Conservation (phyloP, 2,797 vertebrate species). For the Nasua narica region DNA sequence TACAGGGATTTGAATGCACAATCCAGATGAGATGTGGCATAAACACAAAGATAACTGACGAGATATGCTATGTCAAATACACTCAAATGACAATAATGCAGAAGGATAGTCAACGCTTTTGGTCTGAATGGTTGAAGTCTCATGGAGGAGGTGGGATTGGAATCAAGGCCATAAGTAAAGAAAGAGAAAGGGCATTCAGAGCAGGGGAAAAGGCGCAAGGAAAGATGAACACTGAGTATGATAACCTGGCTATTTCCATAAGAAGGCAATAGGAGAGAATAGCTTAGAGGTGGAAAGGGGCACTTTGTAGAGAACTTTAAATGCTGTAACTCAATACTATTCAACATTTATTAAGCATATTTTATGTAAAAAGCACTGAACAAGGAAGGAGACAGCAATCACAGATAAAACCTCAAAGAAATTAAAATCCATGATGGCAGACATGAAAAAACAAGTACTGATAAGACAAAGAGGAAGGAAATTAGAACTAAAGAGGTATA, state of each 20-base stretch:
- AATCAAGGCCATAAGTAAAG: background rate
- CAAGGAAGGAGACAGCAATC: background rate
- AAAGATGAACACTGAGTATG: background rate
- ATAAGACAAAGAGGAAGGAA: background rate
- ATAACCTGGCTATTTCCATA: background rate
- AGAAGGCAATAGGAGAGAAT: background rate
- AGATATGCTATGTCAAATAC: background rate
- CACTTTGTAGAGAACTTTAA: background rate
- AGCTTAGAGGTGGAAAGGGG: background rate
- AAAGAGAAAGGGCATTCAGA: background rate
- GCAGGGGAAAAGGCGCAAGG: background rate
- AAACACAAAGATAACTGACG: background rate
- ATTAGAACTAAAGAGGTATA: background rate
- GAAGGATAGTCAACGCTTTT: background rate
- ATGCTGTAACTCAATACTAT: background rate
- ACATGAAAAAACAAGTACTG: background rate
- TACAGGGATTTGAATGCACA: background rate
- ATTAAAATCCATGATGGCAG: background rate
- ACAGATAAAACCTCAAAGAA: background rate
- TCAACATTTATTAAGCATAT: background rate
- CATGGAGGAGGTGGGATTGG: background rate
- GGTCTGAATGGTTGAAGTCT: background rate
- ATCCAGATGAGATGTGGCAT: background rate
- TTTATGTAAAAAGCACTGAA: background rate
- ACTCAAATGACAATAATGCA: background rate